phyloP scores from a whole-genome alignment of 2,888 invertebrate species.

The Physocephala rufipes region DNA sequence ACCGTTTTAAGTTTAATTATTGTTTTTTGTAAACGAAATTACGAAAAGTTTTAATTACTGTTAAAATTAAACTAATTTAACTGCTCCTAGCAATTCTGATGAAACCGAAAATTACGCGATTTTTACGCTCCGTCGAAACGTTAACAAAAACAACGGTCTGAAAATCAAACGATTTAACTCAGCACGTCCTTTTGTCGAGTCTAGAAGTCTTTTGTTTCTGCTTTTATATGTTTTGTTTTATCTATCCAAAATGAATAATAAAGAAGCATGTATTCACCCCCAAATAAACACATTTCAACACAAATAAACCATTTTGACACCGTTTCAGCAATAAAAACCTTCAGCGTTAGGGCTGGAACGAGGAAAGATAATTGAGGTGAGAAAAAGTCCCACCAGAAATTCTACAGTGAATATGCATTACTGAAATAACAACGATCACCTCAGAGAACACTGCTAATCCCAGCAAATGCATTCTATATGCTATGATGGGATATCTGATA shows the following conservation, averaged over 20 bases:
- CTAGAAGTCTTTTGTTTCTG: background rate
- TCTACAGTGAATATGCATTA: too few species aligned
- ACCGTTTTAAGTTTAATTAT: too few species aligned
- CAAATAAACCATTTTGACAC: background rate
- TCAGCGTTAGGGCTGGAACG: too few species aligned
- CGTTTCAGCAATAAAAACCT: too few species aligned
- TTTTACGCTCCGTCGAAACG: conserved; percentile 17
- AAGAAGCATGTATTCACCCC: conserved; percentile 25
- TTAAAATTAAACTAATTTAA: background rate
- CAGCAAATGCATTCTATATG: conserved; percentile 26
- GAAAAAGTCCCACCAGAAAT: too few species aligned
- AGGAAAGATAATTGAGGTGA: too few species aligned
- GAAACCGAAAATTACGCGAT: conserved; percentile 15
- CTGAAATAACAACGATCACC: background rate
- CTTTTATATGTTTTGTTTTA: background rate
- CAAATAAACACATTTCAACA: conserved; percentile 32
- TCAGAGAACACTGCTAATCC: background rate
- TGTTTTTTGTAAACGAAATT: too few species aligned
- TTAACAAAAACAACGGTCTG: background rate
- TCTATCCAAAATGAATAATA: background rate
- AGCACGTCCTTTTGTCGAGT: background rate
- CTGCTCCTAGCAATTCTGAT: background rate
- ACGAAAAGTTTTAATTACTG: too few species aligned
- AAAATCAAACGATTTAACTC: background rate
- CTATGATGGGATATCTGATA: conserved; percentile 23